A percentile compares a stretch with the other conserved stretches of the same genome.
phyloP scores from a whole-genome alignment of 2,888 invertebrate genomes.

The Liposcelis brunnea region DNA sequence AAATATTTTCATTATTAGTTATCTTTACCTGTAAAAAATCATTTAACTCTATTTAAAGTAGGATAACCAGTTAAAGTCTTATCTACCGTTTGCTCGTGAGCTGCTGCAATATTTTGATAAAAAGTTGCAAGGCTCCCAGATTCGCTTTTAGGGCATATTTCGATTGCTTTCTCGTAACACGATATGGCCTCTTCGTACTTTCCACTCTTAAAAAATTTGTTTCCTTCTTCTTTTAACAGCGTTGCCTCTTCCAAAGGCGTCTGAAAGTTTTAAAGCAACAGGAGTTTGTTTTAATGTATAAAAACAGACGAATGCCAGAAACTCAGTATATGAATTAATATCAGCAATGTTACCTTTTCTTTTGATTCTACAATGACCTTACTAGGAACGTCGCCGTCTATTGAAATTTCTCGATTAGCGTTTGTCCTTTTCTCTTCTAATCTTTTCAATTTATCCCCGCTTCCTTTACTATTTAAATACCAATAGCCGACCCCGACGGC shows the following conservation, averaged over 20 bases:
- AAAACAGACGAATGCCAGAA: too few species aligned
- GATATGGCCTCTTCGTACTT: constrained; percentile 83
- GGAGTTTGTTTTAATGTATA: neutral
- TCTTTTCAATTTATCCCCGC: too few species aligned
- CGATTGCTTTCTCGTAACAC: constrained; percentile 85
- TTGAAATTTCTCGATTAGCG: too few species aligned
- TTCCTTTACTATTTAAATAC: constrained; percentile 25
- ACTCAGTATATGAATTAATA: too few species aligned
- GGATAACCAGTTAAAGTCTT: neutral
- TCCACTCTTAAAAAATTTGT: constrained; percentile 64
- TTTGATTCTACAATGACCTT: too few species aligned
- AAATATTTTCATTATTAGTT: constrained; percentile 6
- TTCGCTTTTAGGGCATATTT: constrained; percentile 60
- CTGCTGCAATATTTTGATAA: constrained; percentile 91
- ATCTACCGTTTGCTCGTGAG: constrained; percentile 68
- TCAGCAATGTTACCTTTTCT: too few species aligned
- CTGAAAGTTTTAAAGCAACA: constrained; percentile 18
- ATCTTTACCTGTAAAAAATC: constrained; percentile 1
- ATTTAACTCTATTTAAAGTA: neutral
- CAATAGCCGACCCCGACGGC: constrained; percentile 68
- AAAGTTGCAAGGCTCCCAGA: constrained; percentile 68
- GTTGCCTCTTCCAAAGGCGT: constrained; percentile 56
- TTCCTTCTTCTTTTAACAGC: constrained; percentile 73
- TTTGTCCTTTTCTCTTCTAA: too few species aligned
- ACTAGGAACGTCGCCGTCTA: too few species aligned